phyloP scores from a whole-genome alignment of 2,797 vertebrate genomes.

The Cryptoprocta ferox region DNA sequence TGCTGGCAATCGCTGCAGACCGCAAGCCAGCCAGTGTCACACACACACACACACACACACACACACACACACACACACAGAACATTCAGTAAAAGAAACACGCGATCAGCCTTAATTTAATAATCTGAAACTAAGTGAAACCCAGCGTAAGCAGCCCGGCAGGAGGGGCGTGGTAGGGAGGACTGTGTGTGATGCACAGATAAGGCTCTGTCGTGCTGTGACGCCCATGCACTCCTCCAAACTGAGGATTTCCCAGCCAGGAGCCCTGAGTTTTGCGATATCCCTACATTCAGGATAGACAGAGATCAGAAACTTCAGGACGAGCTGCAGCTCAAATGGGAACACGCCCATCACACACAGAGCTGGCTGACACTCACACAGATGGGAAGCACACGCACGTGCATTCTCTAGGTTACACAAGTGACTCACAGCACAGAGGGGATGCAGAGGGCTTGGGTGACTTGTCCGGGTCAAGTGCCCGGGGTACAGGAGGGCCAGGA shows the following conservation, averaged over 20 bases:
- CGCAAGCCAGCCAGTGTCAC: too few species aligned
- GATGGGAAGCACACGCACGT: accelerated
- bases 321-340: background rate
- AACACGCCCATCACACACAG: too few species aligned
- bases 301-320: background rate
- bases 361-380: background rate
- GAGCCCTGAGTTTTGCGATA: background rate
- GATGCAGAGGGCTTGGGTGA: background rate
- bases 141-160: background rate
- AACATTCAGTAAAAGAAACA: background rate
- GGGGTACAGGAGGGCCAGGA: background rate
- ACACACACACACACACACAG: too few species aligned
- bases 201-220: accelerated
- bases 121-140: background rate
- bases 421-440: background rate
- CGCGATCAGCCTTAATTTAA: background rate
- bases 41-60: too few species aligned
- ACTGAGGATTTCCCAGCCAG: background rate
- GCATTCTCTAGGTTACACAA: accelerated
- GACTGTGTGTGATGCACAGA: accelerated
- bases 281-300: background rate
- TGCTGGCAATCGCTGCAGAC: too few species aligned
- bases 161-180: background rate
- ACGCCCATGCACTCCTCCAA: background rate
- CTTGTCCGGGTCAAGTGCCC: too few species aligned